These are phyloP conservation scores for Eudemis profundana DNA, from an alignment of 2,888 invertebrate species.

Conservation along the genomic window DNA sequence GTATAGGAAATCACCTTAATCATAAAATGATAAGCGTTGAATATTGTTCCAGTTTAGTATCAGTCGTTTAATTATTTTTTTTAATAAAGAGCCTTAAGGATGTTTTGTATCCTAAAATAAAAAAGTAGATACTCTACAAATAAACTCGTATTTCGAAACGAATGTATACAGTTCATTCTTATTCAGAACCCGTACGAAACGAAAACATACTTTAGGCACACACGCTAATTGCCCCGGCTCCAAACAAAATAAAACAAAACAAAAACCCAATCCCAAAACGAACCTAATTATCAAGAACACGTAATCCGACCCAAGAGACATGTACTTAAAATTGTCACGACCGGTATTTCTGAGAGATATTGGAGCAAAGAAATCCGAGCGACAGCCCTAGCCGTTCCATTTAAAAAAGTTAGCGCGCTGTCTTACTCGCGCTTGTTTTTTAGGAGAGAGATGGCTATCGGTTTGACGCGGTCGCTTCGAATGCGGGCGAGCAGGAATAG, in stretches of 20 bases:
- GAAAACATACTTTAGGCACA: slow-evolving; percentile 20
- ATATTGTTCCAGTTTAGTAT: too few relatives aligned
- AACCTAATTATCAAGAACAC: slow-evolving; percentile 58
- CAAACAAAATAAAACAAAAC: slow-evolving; percentile 44
- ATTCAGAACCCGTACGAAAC: slow-evolving; percentile 2
- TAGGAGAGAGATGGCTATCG: slow-evolving; percentile 15
- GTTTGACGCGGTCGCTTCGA: slow-evolving; percentile 38
- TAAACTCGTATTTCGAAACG: background rate
- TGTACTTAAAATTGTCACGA: slow-evolving; percentile 58
- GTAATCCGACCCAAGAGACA: slow-evolving; percentile 50
- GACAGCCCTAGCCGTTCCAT: slow-evolving; percentile 21
- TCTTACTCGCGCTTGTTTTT: slow-evolving; percentile 4
- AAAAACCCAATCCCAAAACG: slow-evolving; percentile 45
- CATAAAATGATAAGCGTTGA: too few relatives aligned
- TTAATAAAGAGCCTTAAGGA: too few relatives aligned
- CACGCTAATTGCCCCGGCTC: slow-evolving; percentile 34
- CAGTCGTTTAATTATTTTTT: too few relatives aligned
- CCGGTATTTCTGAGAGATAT: slow-evolving; percentile 56
- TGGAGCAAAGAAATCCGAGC: slow-evolving; percentile 54
- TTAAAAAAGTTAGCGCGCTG: slow-evolving; percentile 23
- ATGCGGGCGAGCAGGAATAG: slow-evolving; percentile 30
- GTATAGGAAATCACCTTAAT: too few relatives aligned
- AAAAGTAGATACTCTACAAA: too few relatives aligned
- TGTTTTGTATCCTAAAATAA: background rate
- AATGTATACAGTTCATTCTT: slow-evolving; percentile 8